Evolutionary conservation across 2,888 invertebrate species (phyloP).

Genomic region (Drosophila fulvimacula): DNA sequence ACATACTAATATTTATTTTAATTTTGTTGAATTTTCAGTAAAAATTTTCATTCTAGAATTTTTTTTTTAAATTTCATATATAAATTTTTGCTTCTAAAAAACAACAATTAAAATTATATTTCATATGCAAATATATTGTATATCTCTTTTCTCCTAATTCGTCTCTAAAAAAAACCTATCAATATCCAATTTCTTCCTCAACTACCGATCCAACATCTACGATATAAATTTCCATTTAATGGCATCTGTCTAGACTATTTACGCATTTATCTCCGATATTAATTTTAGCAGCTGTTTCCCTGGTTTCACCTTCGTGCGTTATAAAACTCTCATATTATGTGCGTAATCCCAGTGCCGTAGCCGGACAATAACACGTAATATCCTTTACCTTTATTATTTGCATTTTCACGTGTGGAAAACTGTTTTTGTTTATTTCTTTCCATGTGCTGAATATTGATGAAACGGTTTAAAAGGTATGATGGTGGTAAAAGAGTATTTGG

Average conservation of each 20-base stretch:
- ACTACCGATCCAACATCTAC: no score
- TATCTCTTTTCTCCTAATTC: no score
- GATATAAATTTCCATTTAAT: no score
- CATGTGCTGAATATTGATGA: background rate
- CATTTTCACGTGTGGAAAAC: background rate
- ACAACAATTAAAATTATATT: no score
- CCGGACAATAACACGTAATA: constrained; percentile 1
- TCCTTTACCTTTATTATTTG: background rate
- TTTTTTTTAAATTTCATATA: no score
- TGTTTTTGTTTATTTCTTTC: background rate
- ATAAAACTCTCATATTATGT: constrained; percentile 5
- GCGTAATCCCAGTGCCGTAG: constrained; percentile 12
- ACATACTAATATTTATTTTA: no score
- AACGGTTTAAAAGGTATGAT: background rate
- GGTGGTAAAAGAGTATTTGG: background rate
- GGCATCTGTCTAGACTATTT: background rate
- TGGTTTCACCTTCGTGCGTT: no score
- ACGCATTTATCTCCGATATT: background rate
- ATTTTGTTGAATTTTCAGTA: no score
- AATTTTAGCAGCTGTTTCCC: background rate
- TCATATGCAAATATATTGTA: no score
- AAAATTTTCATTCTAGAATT: no score
- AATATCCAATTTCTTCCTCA: background rate
- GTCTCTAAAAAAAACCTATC: background rate
- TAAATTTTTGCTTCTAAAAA: no score